Percentiles rank a stretch among this genome's conserved stretches.
Evolutionary conservation across 2,113 vertebrate species (phyloP).

Genomic region (Chrysemys picta): DNA sequence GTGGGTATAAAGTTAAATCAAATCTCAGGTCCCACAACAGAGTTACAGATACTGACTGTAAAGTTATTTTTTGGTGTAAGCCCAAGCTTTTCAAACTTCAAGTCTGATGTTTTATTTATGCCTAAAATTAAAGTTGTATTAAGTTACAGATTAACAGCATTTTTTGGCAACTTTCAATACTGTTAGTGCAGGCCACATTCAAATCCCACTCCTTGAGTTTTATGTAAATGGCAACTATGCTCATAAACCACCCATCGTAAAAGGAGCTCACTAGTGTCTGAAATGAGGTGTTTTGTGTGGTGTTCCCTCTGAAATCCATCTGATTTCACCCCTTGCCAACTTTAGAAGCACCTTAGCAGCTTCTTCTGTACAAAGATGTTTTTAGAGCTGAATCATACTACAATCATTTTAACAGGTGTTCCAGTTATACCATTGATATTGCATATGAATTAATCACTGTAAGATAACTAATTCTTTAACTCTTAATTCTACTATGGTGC

Average conservation of each 20-base stretch:
- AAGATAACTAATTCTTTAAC: not conserved
- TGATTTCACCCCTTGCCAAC: not conserved
- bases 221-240: not conserved
- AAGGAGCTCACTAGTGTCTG: not conserved
- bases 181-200: not conserved
- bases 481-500: not conserved
- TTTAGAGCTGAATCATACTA: not conserved
- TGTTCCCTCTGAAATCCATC: not conserved
- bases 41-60: rapidly evolving
- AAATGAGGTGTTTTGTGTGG: not conserved
- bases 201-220: not conserved
- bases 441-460: not conserved
- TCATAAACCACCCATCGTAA: not conserved
- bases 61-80: not conserved
- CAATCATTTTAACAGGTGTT: not conserved
- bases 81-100: not conserved
- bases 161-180: not conserved
- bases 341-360: not conserved
- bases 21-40: not conserved
- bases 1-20: not conserved
- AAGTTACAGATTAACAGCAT: not conserved
- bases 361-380: not conserved
- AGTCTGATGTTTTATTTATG: not conserved
- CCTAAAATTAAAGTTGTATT: not conserved
- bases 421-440: not conserved